Base-by-base conservation (phyloP, 2,888 invertebrate genomes). In the Spilarctia lutea region DNA sequence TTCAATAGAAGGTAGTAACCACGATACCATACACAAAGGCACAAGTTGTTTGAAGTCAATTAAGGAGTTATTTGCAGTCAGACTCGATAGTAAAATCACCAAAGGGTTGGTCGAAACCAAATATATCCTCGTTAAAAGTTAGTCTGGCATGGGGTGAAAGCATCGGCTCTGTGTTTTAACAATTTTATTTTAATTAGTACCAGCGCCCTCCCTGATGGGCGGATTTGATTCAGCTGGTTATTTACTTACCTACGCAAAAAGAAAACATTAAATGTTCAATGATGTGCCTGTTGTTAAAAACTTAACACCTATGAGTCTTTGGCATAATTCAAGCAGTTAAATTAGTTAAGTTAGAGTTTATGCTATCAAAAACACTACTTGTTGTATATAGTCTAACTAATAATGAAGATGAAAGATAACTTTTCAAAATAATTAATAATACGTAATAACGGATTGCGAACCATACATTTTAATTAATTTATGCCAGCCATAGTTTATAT, bases 61-160 rank as follows among this genome's bases (percentile, higher is more conserved):
- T 95, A 95, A 89, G 87, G 92, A 94, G 94, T 94, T 96, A 95
- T 96, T 96, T 94, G 93, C 94, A 94, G 94, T 91, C 92, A 91
- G 94, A 94, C 92, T 94, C 94, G 91, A 94, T 94, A 93, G 94
- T 93, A 91, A 94, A 95, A 94, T 95, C 93, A 94, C 94, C 94
- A 95, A 96, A 94, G 95, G 95, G 95, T 94, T 92, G 93, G 93
- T 92, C 90, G 92, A 94, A 95, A 94, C 93, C 94, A 94, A 95
- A 95, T 94, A 95, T 93, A 95, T 95, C 94, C 95, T 95, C 96
- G 95, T 96, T 96, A 96, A 96, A 95, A 96, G 94, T 95, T 96
- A 91, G 94, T 89, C 94, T 89, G 91, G 91, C 83, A 81, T 88
- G 89, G 89, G 90, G 87, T 76, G 89, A 84, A 86, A 85, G 88